Evolutionary conservation across 2,113 vertebrate species (phyloP).

Genomic region (Dicrurus megarhynchus): DNA sequence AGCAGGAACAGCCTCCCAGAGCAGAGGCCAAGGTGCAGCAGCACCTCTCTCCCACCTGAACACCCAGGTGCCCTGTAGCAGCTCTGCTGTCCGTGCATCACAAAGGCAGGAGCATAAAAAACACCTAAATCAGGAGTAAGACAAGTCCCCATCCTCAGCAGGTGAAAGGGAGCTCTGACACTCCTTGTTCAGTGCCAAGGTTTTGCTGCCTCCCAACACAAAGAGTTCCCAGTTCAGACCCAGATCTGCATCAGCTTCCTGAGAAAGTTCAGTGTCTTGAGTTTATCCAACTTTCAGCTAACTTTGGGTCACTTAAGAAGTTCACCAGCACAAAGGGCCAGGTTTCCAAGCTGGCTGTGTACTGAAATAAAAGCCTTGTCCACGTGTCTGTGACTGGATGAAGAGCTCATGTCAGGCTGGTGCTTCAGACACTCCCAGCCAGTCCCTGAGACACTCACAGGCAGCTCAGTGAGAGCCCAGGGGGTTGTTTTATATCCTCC

Average conservation of each 20-base stretch:
- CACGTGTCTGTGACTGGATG: background rate
- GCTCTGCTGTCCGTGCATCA: background rate
- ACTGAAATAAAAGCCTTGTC: background rate
- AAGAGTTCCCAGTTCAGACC: background rate
- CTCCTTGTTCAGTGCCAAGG: background rate
- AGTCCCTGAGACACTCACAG: rapidly evolving
- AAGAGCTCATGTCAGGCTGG: background rate
- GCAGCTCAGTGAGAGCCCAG: background rate
- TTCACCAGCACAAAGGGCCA: background rate
- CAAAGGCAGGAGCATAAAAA: background rate
- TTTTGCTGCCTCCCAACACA: background rate
- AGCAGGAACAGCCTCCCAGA: background rate
- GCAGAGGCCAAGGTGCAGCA: background rate
- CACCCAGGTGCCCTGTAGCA: background rate
- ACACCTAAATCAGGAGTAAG: background rate
- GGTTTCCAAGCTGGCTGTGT: background rate
- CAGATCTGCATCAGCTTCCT: background rate
- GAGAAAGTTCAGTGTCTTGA: rapidly evolving
- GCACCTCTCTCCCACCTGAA: background rate
- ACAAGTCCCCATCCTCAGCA: background rate
- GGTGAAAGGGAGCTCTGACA: background rate
- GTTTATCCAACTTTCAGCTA: background rate
- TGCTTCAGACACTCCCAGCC: background rate
- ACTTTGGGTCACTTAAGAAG: background rate
- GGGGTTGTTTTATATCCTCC: background rate